A percentile compares a stretch with the other conserved stretches of the same genome.
These are phyloP conservation scores for Elaphurus davidianus DNA, from an alignment of 2,113 vertebrate genomes.

Conservation along the genomic window DNA sequence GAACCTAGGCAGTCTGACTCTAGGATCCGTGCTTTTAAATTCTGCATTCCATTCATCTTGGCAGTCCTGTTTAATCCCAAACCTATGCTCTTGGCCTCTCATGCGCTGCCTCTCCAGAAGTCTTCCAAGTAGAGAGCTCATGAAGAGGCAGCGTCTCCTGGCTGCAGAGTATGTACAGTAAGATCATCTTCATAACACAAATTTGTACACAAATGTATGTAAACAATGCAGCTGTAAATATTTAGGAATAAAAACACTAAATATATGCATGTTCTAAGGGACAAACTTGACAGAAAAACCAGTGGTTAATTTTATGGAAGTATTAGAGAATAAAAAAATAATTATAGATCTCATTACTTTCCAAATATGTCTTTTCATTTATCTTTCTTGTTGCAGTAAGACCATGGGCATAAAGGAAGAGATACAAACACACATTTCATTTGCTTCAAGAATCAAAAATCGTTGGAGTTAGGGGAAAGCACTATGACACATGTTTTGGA, in stretches of 20 bases:
- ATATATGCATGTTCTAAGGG: not conserved
- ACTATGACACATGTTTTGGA: not conserved
- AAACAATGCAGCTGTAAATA: not conserved
- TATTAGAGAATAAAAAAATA: not conserved
- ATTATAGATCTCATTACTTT: not conserved
- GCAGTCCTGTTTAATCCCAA: not conserved
- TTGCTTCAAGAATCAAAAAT: slow-evolving; percentile 3
- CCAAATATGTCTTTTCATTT: not conserved
- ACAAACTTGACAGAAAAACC: not conserved
- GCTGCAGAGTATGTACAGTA: not conserved
- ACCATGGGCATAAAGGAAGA: not conserved
- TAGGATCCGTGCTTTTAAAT: not conserved
- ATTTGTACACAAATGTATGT: not conserved
- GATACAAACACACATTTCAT: not conserved
- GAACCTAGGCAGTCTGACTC: not conserved
- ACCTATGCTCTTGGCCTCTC: not conserved
- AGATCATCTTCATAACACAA: not conserved
- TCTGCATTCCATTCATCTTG: not conserved
- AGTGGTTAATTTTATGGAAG: not conserved
- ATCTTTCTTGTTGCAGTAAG: not conserved
- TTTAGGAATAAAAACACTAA: not conserved
- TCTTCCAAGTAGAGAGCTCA: not conserved
- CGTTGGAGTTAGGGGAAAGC: not conserved
- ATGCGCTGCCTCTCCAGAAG: not conserved
- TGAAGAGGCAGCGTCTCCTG: not conserved